Conservation (phyloP, 2,888 invertebrate genomes). For the Hedya salicella region DNA sequence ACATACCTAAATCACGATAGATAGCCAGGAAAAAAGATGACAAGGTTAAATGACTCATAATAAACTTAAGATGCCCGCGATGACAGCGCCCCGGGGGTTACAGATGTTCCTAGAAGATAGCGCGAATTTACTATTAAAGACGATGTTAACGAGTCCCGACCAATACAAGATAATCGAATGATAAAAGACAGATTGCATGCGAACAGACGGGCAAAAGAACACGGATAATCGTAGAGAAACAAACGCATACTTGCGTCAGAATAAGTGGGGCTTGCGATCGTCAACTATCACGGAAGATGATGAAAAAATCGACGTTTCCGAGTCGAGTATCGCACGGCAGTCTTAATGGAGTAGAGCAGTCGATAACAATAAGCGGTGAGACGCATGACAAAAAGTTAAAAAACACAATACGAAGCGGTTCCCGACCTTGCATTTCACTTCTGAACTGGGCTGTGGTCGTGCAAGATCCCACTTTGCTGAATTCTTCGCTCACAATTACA, state of each 20-base stretch:
- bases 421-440: slow-evolving; percentile 75
- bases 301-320: slow-evolving; percentile 63
- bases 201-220: slow-evolving; percentile 35
- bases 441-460: slow-evolving; percentile 76
- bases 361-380: slow-evolving; percentile 73
- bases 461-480: slow-evolving; percentile 66
- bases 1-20: slow-evolving; percentile 3
- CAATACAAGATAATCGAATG: slow-evolving; percentile 16
- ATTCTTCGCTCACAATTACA: slow-evolving; percentile 73
- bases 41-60: slow-evolving; percentile 7
- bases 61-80: slow-evolving; percentile 16
- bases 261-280: slow-evolving; percentile 70
- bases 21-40: slow-evolving; percentile 1
- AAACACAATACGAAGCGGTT: slow-evolving; percentile 71
- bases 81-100: slow-evolving; percentile 7
- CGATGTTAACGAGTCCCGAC: slow-evolving; percentile 15
- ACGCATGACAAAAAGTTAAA: slow-evolving; percentile 76
- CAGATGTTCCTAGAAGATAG: slow-evolving; percentile 17
- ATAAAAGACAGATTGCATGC: slow-evolving; percentile 24
- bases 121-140: slow-evolving; percentile 5
- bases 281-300: slow-evolving; percentile 69
- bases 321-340: slow-evolving; percentile 74
- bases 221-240: slow-evolving; percentile 60
- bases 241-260: slow-evolving; percentile 67
- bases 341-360: slow-evolving; percentile 74